Conservation (phyloP, 1,140 invertebrate species). For the Calliopsis andreniformis region DNA sequence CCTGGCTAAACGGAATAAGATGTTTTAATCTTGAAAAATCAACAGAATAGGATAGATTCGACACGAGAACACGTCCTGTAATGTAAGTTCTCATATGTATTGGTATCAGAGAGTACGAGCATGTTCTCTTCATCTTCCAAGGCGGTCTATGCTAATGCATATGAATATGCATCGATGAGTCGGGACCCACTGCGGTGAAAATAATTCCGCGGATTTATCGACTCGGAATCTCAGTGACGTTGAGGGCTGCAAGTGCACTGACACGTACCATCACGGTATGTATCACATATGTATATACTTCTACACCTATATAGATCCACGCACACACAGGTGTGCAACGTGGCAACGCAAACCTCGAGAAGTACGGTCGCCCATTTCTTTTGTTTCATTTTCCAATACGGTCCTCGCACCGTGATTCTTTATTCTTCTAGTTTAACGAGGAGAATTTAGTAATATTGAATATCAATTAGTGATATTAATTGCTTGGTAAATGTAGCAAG, state of each 20-base stretch:
- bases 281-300: no score
- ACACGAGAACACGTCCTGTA: background rate
- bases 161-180: slow-evolving; percentile 77
- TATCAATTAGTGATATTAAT: background rate
- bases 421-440: background rate
- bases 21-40: no score
- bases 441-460: background rate
- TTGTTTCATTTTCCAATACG: background rate
- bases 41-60: background rate
- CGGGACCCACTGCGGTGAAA: slow-evolving; percentile 61
- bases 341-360: background rate
- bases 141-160: slow-evolving; percentile 62
- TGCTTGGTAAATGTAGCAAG: no score
- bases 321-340: background rate
- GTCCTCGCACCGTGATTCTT: background rate
- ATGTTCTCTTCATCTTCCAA: slow-evolving; percentile 54
- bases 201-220: slow-evolving; percentile 72
- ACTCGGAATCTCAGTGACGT: slow-evolving; percentile 50
- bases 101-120: slow-evolving; percentile 52
- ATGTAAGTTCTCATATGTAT: slow-evolving; percentile 58
- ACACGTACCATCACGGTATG: slow-evolving; percentile 2
- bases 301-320: no score
- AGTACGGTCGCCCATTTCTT: background rate
- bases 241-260: slow-evolving; percentile 14
- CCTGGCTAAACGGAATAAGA: no score